Evolutionary conservation across 2,888 invertebrate genomes (phyloP).

Genomic region (Tachina grossa): DNA sequence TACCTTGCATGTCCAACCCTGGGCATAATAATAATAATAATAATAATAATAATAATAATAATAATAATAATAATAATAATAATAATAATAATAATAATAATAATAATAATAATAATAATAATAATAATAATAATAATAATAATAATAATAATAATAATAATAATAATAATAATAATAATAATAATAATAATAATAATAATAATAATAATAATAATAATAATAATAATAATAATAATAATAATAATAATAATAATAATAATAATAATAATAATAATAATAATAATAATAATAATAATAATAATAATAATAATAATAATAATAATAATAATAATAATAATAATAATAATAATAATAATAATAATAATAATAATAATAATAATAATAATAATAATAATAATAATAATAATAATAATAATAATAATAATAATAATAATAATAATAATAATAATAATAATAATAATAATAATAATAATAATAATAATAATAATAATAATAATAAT

Average conservation of each 20-base stretch:
- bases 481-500: too few relatives aligned
- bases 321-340: conserved; percentile 42
- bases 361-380: not conserved
- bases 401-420: conserved; percentile 24
- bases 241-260: not conserved
- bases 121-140: not conserved
- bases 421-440: not conserved
- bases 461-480: not conserved
- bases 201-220: conserved; percentile 44
- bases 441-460: conserved; percentile 44
- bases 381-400: conserved; percentile 31
- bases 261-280: too few relatives aligned
- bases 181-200: not conserved
- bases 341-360: not conserved
- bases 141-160: conserved; percentile 40
- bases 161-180: not conserved
- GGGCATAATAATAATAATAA: too few relatives aligned
- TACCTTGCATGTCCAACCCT: too few relatives aligned
- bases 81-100: conserved; percentile 42
- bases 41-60: not conserved
- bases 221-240: not conserved
- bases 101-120: not conserved
- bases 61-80: not conserved
- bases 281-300: not conserved
- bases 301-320: not conserved